A percentile compares a stretch with the other conserved stretches of the same genome.
Evolutionary conservation across 2,888 invertebrate species (phyloP).

Genomic region (Keiferia lycopersicella): DNA sequence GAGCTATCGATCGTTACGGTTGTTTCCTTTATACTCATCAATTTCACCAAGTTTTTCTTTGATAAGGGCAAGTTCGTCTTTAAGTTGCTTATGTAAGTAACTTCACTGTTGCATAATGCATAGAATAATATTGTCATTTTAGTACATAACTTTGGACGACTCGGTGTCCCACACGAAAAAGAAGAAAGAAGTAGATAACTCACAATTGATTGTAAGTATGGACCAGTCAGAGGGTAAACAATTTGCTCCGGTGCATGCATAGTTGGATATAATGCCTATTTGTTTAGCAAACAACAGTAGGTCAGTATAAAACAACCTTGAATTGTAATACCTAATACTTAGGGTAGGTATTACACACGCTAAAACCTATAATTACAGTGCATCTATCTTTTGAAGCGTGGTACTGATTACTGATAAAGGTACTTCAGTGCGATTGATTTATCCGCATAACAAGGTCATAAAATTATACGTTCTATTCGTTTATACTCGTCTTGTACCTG

Average conservation of each 20-base stretch:
- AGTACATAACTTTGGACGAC: too few relatives aligned
- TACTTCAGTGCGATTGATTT: background rate
- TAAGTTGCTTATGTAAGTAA: too few relatives aligned
- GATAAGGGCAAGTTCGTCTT: too few relatives aligned
- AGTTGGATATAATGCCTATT: background rate
- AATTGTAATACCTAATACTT: background rate
- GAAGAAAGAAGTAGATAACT: background rate
- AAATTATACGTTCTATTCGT: background rate
- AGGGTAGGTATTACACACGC: background rate
- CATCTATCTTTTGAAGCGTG: slow-evolving; percentile 15
- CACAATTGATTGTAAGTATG: background rate
- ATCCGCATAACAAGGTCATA: background rate
- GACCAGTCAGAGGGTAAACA: background rate
- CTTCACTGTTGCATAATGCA: too few relatives aligned
- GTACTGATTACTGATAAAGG: slow-evolving; percentile 1
- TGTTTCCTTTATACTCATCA: too few relatives aligned
- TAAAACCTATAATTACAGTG: background rate
- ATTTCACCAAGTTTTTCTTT: too few relatives aligned
- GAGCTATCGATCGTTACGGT: too few relatives aligned
- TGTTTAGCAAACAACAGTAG: background rate
- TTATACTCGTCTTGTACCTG: background rate
- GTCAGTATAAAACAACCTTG: slow-evolving; percentile 1
- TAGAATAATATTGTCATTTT: too few relatives aligned
- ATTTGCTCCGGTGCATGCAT: background rate
- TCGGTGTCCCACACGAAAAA: too few relatives aligned